These are phyloP conservation scores for Vultur gryphus DNA, from an alignment of 2,797 vertebrate species.

Conservation along the genomic window DNA sequence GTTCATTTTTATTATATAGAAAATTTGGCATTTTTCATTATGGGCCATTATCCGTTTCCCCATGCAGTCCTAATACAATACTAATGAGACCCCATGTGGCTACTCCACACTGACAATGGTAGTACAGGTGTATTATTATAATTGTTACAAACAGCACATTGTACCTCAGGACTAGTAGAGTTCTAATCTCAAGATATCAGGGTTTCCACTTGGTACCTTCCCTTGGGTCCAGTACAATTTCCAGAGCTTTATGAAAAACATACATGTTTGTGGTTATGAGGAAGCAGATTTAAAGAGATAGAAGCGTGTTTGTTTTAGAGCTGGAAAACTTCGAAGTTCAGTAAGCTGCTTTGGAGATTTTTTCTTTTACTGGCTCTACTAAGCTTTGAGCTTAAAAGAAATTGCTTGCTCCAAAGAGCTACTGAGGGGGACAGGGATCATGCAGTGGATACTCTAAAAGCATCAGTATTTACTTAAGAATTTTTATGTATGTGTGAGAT, in stretches of 20 bases:
- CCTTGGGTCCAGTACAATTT: slow-evolving; percentile 76
- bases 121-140: slow-evolving; percentile 83
- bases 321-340: not conserved
- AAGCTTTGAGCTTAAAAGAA: not conserved
- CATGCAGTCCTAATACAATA: slow-evolving; percentile 87
- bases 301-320: slow-evolving; percentile 53
- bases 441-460: not conserved
- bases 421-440: not conserved
- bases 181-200: slow-evolving; percentile 73
- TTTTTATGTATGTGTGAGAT: not conserved
- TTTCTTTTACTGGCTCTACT: not conserved
- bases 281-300: slow-evolving; percentile 78
- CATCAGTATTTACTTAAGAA: not conserved
- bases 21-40: slow-evolving; percentile 98
- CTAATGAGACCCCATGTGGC: slow-evolving; percentile 93
- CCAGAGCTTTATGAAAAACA: slow-evolving; percentile 82
- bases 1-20: slow-evolving; percentile 96
- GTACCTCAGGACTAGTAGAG: slow-evolving; percentile 71
- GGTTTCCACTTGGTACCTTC: slow-evolving; percentile 72
- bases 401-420: not conserved
- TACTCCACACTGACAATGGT: slow-evolving; percentile 78
- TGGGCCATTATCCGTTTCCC: slow-evolving; percentile 91
- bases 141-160: slow-evolving; percentile 83
- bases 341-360: slow-evolving; percentile 39
- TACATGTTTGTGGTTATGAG: slow-evolving; percentile 80